Evolutionary conservation across 2,113 vertebrate genomes (phyloP).

Genomic region (Clinocottus analis): DNA sequence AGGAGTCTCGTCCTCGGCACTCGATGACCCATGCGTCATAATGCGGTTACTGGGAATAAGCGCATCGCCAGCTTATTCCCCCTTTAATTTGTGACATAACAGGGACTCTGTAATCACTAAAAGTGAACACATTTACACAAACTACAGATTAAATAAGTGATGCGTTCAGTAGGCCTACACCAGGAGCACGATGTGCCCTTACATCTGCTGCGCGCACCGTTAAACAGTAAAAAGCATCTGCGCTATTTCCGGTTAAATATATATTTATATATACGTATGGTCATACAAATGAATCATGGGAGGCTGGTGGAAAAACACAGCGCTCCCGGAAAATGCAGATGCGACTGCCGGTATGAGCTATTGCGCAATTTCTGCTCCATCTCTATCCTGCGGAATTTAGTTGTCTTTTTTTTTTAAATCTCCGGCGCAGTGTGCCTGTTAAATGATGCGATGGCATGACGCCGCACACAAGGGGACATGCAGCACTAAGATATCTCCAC

Average conservation of each 20-base stretch:
- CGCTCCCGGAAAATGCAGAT: slow-evolving; percentile 23
- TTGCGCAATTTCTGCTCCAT: slow-evolving; percentile 65
- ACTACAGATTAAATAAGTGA: slow-evolving; percentile 49
- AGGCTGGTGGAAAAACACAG: slow-evolving; percentile 35
- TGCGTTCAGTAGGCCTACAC: neutral
- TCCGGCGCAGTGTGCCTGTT: neutral
- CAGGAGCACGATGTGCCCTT: neutral
- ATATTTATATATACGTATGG: slow-evolving; percentile 14
- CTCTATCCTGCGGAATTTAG: slow-evolving; percentile 40
- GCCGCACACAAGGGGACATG: slow-evolving; percentile 38
- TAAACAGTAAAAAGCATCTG: slow-evolving; percentile 6
- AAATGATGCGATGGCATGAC: slow-evolving; percentile 46
- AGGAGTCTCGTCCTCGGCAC: slow-evolving; percentile 58
- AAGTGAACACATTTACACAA: slow-evolving; percentile 46
- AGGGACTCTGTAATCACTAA: slow-evolving; percentile 52
- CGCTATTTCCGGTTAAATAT: slow-evolving; percentile 23
- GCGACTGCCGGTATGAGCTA: slow-evolving; percentile 17
- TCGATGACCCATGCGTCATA: slow-evolving; percentile 83
- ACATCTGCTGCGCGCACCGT: slow-evolving; percentile 7
- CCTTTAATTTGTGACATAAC: slow-evolving; percentile 81
- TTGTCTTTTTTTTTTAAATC: slow-evolving; percentile 57
- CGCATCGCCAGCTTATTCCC: slow-evolving; percentile 76
- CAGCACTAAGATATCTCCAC: slow-evolving; percentile 2
- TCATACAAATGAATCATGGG: slow-evolving; percentile 8
- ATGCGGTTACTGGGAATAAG: slow-evolving; percentile 85